Evolutionary conservation across 2,797 vertebrate genomes (phyloP), one percentile per base, ranked within the genome.

Genomic region (Dermochelys coriacea): DNA sequence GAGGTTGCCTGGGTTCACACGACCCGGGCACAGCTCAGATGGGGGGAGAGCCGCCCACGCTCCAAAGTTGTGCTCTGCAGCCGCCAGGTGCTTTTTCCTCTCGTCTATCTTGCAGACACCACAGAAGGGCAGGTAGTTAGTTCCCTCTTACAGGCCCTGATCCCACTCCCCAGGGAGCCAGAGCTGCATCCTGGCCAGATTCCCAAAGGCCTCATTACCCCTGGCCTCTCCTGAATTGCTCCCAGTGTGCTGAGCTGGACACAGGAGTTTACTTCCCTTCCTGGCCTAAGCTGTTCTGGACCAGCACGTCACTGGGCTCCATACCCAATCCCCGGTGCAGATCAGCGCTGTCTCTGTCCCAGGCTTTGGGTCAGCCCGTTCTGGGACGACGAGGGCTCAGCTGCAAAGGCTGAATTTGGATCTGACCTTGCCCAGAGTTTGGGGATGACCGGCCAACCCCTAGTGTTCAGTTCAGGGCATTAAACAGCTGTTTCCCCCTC

Each of bases 291-390:
- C 18, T 5, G 8, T 19, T 37, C 15, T 8, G n/a, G 34, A 68
- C 9, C 4, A n/a, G 8, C 8, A 3, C 2, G 16, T 14, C 61
- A 7, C 19, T n/a, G 15, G 14, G 18, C 4, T n/a, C 61, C 34
- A 18, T 18, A 6, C n/a, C 34, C 34, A 19, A 8, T 2, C 61
- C 61, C 34, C 8, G 4, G 61, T 18, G n/a, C 34, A 16, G 61
- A n/a, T 18, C 18, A 31, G 61, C 7, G 8, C 34, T 18, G 18
- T n/a, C n/a, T 37, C 37, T 8, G 5, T 37, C 34, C 61, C 8
- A 37, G 8, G 61, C 4, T 21, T n/a, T 37, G 61, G 64, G 19
- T 5, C n/a, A 4, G 16, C 8, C 61, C 4, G 10, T 68, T 18
- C 8, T 2, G 8, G 61, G 34, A 18, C 5, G 4, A 59, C 4